Conservation (phyloP, 2,113 vertebrate genomes). For the Numenius arquata region DNA sequence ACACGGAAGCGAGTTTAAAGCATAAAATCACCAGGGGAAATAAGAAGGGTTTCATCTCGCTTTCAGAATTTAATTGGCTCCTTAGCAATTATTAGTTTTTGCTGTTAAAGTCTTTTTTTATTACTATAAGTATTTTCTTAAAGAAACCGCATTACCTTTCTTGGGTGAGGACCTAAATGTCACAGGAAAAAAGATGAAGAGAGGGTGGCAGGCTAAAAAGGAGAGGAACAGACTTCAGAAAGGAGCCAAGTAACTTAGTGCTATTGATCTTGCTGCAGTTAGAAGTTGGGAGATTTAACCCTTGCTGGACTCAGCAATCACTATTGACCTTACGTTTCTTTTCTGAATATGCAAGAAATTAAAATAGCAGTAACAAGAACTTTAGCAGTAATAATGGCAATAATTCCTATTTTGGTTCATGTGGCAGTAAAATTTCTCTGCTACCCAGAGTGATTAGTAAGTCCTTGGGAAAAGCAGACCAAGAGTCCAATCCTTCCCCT, state of each 20-base stretch:
- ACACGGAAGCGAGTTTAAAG: constrained; percentile 99
- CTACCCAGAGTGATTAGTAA: background rate
- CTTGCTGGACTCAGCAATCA: constrained; percentile 23
- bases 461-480: background rate
- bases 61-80: constrained; percentile 99
- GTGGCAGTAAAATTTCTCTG: background rate
- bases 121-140: constrained; percentile 98
- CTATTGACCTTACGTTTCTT: background rate
- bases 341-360: background rate
- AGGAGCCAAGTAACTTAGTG: constrained; percentile 49
- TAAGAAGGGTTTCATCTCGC: constrained; percentile 99
- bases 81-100: constrained; percentile 99
- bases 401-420: background rate
- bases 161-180: constrained; percentile 73
- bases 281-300: constrained; percentile 70
- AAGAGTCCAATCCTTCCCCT: background rate
- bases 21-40: constrained; percentile 99
- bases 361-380: background rate
- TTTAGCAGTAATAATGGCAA: background rate
- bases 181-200: constrained; percentile 64
- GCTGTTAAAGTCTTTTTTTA: constrained; percentile 99
- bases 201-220: constrained; percentile 41
- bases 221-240: constrained; percentile 65
- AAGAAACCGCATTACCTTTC: constrained; percentile 87
- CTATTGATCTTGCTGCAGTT: constrained; percentile 66